Percentiles rank a stretch among this genome's conserved stretches.
phyloP scores from a whole-genome alignment of 2,888 invertebrate species.

The Ormia ochracea region DNA sequence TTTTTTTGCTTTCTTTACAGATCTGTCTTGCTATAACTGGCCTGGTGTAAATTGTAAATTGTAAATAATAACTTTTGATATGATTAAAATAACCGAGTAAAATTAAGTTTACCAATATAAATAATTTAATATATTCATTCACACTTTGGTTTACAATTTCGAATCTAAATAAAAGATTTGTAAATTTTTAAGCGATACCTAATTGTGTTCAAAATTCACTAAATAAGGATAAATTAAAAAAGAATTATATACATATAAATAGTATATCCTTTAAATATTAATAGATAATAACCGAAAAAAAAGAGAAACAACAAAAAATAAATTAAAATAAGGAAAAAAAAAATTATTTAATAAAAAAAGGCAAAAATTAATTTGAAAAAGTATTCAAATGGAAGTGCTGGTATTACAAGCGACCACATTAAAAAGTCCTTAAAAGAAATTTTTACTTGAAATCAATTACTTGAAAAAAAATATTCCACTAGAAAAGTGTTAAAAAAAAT shows the following conservation, averaged over 20 bases:
- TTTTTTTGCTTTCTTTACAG: slow-evolving; percentile 44
- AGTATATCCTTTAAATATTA: not conserved
- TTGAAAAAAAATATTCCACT: not conserved
- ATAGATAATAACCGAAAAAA: slow-evolving; percentile 17
- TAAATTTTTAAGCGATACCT: slow-evolving; percentile 64
- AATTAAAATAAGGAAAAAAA: not conserved
- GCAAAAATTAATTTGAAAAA: too few relatives aligned
- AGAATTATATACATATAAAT: too few relatives aligned
- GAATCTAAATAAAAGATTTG: slow-evolving; percentile 49
- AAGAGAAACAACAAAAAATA: slow-evolving; percentile 27
- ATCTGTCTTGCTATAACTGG: slow-evolving; percentile 20
- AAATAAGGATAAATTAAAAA: slow-evolving; percentile 23
- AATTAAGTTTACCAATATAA: slow-evolving; percentile 44
- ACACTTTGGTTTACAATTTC: slow-evolving; percentile 40
- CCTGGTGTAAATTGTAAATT: slow-evolving; percentile 61
- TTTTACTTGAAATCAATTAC: too few relatives aligned
- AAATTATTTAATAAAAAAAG: too few relatives aligned
- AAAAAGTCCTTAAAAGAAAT: not conserved
- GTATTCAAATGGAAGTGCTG: too few relatives aligned
- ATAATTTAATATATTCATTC: slow-evolving; percentile 35
- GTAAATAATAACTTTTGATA: slow-evolving; percentile 58
- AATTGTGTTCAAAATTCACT: slow-evolving; percentile 64
- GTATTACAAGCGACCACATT: not conserved
- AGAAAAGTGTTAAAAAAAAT: slow-evolving; percentile 4
- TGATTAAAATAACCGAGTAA: not conserved